Evolutionary conservation across 1,140 invertebrate genomes (phyloP).

Genomic region (Drosophila parvula): DNA sequence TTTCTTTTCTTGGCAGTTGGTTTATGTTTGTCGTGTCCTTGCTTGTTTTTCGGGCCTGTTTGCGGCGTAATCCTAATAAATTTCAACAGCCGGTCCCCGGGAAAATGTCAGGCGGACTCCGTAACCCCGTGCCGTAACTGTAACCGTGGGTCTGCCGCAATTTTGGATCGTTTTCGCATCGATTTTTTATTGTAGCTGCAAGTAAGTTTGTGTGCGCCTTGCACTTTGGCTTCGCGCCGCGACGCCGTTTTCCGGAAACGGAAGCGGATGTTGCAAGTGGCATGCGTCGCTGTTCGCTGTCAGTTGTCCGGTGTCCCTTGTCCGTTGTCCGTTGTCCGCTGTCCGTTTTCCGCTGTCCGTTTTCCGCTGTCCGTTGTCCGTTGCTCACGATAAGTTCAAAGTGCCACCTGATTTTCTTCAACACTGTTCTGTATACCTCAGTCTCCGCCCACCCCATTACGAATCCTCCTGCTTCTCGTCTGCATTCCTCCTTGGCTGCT

Average conservation of each 20-base stretch:
- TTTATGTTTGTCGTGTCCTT: conserved; percentile 34
- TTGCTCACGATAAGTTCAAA: conserved; percentile 24
- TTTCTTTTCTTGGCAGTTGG: conserved; percentile 16
- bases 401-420: conserved; percentile 8
- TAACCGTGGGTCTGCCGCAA: conserved; percentile 39
- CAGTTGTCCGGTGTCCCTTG: conserved; percentile 15
- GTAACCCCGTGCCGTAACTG: conserved; percentile 2
- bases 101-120: conserved; percentile 53
- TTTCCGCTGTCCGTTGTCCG: conserved; percentile 27
- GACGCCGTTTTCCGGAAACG: conserved; percentile 28
- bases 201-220: conserved; percentile 12
- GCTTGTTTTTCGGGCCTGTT: conserved; percentile 39
- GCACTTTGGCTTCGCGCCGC: conserved; percentile 42
- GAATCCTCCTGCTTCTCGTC: not conserved
- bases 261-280: conserved; percentile 75
- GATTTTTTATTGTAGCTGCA: conserved; percentile 37
- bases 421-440: not conserved
- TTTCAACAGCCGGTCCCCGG: conserved; percentile 52
- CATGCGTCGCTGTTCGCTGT: conserved; percentile 63
- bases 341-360: not conserved
- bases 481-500: not conserved
- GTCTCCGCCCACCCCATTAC: not conserved
- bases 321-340: conserved; percentile 26
- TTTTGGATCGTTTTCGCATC: conserved; percentile 59
- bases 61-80: conserved; percentile 67